These are phyloP conservation scores for Dryobotodes eremita DNA, from an alignment of 2,888 invertebrate species.

Conservation along the genomic window DNA sequence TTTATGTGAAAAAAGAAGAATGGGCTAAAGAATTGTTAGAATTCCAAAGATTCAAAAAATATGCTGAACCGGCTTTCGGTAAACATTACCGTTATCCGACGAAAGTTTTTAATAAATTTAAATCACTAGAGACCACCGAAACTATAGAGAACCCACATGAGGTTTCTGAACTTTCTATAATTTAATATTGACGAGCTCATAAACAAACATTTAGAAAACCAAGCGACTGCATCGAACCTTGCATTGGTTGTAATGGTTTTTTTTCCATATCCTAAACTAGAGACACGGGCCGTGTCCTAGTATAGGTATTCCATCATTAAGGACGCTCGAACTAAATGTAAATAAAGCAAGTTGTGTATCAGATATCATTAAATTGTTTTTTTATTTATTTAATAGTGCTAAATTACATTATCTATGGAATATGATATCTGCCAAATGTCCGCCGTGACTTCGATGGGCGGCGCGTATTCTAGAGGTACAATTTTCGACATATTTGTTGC, in stretches of 20 bases:
- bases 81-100: conserved; percentile 77
- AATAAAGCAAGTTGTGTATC: not conserved
- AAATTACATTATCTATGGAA: not conserved
- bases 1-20: conserved; percentile 75
- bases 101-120: conserved; percentile 71
- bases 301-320: not conserved
- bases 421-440: not conserved
- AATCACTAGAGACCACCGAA: conserved; percentile 71
- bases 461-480: not conserved
- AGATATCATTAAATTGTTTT: not conserved
- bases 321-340: not conserved
- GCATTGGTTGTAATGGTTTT: not conserved
- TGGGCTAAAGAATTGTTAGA: conserved; percentile 79
- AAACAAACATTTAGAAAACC: not conserved
- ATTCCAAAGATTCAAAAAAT: conserved; percentile 74
- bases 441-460: not conserved
- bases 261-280: not conserved
- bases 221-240: not conserved
- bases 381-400: not conserved
- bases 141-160: conserved; percentile 13
- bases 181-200: conserved; percentile 14
- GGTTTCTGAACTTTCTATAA: conserved; percentile 35
- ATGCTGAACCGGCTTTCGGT: conserved; percentile 79
- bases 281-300: not conserved
- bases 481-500: not conserved